Conservation (phyloP, 1,140 invertebrate genomes). For the Ceratina calcarata region DNA sequence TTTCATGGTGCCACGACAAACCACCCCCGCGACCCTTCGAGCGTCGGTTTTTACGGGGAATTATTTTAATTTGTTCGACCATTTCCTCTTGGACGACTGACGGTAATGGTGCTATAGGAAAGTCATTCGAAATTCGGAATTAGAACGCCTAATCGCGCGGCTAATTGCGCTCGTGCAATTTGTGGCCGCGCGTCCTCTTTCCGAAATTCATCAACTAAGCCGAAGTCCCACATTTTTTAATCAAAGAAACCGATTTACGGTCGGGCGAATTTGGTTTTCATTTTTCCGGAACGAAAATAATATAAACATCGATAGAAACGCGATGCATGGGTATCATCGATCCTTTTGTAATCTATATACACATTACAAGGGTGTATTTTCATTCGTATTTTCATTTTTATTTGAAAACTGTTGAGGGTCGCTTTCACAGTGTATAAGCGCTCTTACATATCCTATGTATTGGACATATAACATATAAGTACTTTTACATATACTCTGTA, state of each 20-base stretch:
- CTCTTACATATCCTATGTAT: too few species aligned
- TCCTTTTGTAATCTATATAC: constrained; percentile 56
- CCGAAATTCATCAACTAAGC: too few species aligned
- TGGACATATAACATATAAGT: too few species aligned
- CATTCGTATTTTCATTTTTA: constrained; percentile 55
- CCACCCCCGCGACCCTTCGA: constrained; percentile 32
- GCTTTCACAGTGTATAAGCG: too few species aligned
- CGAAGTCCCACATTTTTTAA: not conserved
- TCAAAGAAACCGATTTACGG: constrained; percentile 16
- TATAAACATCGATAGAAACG: constrained; percentile 48
- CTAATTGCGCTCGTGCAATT: too few species aligned
- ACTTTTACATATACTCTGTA: too few species aligned
- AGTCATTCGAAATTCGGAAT: too few species aligned
- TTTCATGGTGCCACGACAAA: constrained; percentile 49
- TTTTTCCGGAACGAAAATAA: constrained; percentile 24
- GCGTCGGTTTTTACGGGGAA: constrained; percentile 73
- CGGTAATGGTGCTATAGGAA: too few species aligned
- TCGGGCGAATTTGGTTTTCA: constrained; percentile 25
- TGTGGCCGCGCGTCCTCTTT: too few species aligned
- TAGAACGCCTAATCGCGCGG: too few species aligned
- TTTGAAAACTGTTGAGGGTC: constrained; percentile 39
- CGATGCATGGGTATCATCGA: constrained; percentile 26
- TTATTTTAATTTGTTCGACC: constrained; percentile 75
- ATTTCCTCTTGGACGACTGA: too few species aligned
- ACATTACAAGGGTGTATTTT: constrained; percentile 47